Evolutionary conservation across 2,888 invertebrate species (phyloP).

Genomic region (Eilema caniola): DNA sequence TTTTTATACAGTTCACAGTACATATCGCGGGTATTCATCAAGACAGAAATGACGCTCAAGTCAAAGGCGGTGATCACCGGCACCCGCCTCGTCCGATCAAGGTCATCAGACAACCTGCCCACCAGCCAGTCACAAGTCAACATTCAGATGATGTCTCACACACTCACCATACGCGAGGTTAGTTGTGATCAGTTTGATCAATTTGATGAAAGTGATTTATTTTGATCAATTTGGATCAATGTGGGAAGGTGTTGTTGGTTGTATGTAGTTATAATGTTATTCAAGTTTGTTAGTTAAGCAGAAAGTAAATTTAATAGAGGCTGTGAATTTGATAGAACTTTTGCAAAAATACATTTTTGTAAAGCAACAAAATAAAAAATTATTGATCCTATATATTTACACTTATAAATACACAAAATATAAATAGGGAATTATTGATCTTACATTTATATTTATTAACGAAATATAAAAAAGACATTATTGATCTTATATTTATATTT

Average conservation of each 20-base stretch:
- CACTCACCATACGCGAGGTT: constrained; percentile 97
- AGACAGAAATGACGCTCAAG: constrained; percentile 97
- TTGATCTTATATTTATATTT: constrained; percentile 25
- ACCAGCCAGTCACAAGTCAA: constrained; percentile 97
- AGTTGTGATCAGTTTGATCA: constrained; percentile 52
- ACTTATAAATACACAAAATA: no score
- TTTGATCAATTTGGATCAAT: constrained; percentile 19
- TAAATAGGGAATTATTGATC: no score
- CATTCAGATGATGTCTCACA: constrained; percentile 98
- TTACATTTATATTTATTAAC: no score
- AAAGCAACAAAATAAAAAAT: background rate
- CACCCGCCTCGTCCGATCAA: constrained; percentile 92
- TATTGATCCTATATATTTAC: no score
- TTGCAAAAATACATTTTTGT: background rate
- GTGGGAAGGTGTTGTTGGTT: constrained; percentile 4
- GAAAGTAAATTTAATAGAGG: constrained; percentile 1
- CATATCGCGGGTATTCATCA: constrained; percentile 96
- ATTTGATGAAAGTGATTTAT: constrained; percentile 4
- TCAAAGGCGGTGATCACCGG: constrained; percentile 94
- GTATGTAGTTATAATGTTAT: background rate
- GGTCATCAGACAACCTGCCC: constrained; percentile 96
- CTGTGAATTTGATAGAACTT: background rate
- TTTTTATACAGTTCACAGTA: constrained; percentile 91
- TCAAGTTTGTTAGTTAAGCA: background rate
- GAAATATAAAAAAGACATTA: background rate